A percentile compares a stretch with the other conserved stretches of the same genome.
Conservation (phyloP, 1,140 invertebrate genomes). For the Plectrocnemia conspersa region DNA sequence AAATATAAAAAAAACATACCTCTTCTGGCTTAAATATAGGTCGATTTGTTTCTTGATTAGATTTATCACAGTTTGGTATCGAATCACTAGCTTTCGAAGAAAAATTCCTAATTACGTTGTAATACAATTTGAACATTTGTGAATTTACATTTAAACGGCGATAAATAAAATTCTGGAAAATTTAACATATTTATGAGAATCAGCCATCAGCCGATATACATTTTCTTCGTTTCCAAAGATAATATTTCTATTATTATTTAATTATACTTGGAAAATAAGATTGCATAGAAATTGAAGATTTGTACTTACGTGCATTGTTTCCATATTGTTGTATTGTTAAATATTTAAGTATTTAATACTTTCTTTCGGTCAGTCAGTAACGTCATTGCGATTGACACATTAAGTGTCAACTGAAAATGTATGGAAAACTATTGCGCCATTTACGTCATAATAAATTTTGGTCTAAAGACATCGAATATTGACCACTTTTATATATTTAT, state of each 20-base stretch:
- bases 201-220: neutral
- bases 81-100: neutral
- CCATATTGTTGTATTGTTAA: too few relatives aligned
- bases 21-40: slow-evolving; percentile 27
- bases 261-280: too few relatives aligned
- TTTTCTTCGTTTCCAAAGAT: neutral
- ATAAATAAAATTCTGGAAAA: neutral
- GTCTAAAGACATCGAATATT: too few relatives aligned
- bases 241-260: too few relatives aligned
- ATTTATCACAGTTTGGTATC: neutral
- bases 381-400: too few relatives aligned
- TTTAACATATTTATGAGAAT: neutral
- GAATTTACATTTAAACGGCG: neutral
- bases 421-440: too few relatives aligned
- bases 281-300: too few relatives aligned
- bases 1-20: neutral
- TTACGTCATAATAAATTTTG: too few relatives aligned
- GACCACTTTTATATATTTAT: too few relatives aligned
- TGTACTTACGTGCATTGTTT: slow-evolving; percentile 9
- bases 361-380: too few relatives aligned
- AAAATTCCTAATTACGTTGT: neutral
- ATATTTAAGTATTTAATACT: too few relatives aligned
- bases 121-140: neutral
- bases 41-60: neutral
- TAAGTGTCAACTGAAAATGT: too few relatives aligned